phyloP scores from a whole-genome alignment of 92 coral and sea anemone species.

The Heliopora coerulea region DNA sequence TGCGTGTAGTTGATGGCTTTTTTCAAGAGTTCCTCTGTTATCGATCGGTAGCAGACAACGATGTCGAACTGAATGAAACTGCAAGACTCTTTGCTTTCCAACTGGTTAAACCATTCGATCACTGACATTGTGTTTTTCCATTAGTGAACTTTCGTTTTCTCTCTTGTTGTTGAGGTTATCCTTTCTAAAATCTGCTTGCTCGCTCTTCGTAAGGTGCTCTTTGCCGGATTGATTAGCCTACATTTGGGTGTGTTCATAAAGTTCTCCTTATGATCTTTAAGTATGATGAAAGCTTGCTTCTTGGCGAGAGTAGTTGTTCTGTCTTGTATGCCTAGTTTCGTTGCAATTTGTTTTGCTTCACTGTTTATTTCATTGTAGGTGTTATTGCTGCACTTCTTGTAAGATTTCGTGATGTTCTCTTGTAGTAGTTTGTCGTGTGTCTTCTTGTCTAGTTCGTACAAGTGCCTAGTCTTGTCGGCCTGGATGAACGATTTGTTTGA shows the following conservation, averaged over 20 bases:
- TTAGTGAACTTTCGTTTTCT: neutral
- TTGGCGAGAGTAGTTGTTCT: neutral
- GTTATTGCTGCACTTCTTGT: too few relatives aligned
- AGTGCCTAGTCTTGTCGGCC: constrained; percentile 27
- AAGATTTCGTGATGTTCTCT: too few relatives aligned
- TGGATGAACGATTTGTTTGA: constrained; percentile 20
- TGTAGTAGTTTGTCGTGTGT: constrained; percentile 2
- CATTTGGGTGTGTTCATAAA: neutral
- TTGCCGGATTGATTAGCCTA: neutral
- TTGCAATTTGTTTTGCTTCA: neutral
- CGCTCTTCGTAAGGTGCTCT: neutral
- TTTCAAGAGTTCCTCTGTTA: constrained; percentile 48
- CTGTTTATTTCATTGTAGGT: too few relatives aligned
- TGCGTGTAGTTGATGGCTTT: constrained; percentile 19
- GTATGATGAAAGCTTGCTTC: neutral
- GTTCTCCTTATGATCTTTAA: constrained; percentile 8
- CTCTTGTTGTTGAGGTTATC: neutral
- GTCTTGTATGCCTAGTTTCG: neutral
- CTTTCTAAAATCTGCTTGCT: constrained; percentile 1
- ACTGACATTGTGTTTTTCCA: neutral
- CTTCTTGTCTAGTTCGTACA: neutral
- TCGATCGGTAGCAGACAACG: constrained; percentile 51
- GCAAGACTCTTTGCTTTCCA: constrained; percentile 33
- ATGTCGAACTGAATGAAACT: constrained; percentile 42
- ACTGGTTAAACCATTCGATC: constrained; percentile 50